phyloP scores from a whole-genome alignment of 2,888 invertebrate species.

The Phanerotoma sp. region DNA sequence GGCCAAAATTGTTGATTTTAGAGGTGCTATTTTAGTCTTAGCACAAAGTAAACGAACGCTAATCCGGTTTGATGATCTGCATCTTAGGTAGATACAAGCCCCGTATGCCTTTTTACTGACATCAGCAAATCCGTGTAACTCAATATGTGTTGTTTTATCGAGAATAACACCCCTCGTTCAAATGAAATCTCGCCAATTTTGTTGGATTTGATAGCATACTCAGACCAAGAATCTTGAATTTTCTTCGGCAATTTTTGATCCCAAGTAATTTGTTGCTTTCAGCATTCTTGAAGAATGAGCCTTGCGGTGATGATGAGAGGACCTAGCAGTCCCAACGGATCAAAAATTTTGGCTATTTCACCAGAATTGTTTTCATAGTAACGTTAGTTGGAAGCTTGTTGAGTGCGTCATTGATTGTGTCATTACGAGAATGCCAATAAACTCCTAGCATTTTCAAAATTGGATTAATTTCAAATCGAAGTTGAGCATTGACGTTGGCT shows the following conservation, averaged over 20 bases:
- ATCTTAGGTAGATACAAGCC: constrained; percentile 32
- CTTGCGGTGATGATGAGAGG: constrained; percentile 11
- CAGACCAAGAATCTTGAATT: constrained; percentile 21
- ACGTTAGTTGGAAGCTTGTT: constrained; percentile 1
- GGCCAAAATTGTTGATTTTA: constrained; percentile 25
- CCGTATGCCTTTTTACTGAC: constrained; percentile 37
- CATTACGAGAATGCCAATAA: constrained; percentile 19
- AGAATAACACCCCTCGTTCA: constrained; percentile 18
- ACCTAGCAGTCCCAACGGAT: constrained; percentile 12
- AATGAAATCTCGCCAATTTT: constrained; percentile 20
- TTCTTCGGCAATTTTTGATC: constrained; percentile 16
- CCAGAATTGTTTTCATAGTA: constrained; percentile 20
- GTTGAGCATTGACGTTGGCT: too few species aligned
- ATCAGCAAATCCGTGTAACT: constrained; percentile 36
- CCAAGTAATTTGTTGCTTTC: constrained; percentile 15
- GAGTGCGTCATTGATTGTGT: constrained; percentile 22
- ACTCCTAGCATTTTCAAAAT: constrained; percentile 27
- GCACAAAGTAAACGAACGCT: constrained; percentile 26
- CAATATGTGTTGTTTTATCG: neutral
- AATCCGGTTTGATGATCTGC: constrained; percentile 31
- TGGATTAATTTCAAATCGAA: neutral
- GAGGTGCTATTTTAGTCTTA: constrained; percentile 25
- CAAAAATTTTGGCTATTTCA: constrained; percentile 31
- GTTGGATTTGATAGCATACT: constrained; percentile 8
- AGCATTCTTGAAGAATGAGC: constrained; percentile 19